Base-by-base conservation (phyloP, 2,888 invertebrate species). In the Cheilosia urbana region DNA sequence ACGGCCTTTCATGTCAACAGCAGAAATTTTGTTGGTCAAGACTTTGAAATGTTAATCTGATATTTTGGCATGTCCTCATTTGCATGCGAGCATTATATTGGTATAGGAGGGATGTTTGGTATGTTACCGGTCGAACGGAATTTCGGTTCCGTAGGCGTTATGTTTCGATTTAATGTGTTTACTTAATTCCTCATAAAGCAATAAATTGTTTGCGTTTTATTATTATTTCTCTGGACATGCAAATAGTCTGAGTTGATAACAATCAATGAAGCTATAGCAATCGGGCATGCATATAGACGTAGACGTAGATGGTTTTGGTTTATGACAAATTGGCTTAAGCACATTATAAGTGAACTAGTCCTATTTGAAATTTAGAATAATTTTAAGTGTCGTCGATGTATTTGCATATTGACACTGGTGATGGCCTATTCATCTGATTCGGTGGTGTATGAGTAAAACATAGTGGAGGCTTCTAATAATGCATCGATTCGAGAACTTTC, bases 1-100 rank as follows among this genome's bases (percentile, higher is more conserved):
- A 79, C 72, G 79, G 79, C 51, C 79, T 79, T 79, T 79, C 79
- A 79, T 79, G 79, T 79, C 79, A 79, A 79, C 79, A 79, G 58
- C 72, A 72, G 72, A 51, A 72, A 72, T 79, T 79, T 79, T 79
- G 79, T 72, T 79, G 79, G 79, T 72, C 79, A 79, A 79, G 72
- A 79, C 65, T 79, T 79, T 79, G 79, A 79, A 79, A 65, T 72
- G 72, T 72, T 79, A 79, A 79, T 79, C 79, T 79, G 72, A 79
- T 79, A 72, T 79, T 79, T 72, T 72, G 79, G 63, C 72, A 63
- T 79, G 78, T 72, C 72, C 78, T 65, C 78, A 71, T 79, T 79
- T 79, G 72, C 79, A 79, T 79, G 65, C 79, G 42, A 58, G 62
- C 55, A 45, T 62, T 47, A 37, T 37, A 37, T n/a, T n/a, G 37